Conservation (phyloP, 2,797 vertebrate species). For the Pelobates cultripes region DNA sequence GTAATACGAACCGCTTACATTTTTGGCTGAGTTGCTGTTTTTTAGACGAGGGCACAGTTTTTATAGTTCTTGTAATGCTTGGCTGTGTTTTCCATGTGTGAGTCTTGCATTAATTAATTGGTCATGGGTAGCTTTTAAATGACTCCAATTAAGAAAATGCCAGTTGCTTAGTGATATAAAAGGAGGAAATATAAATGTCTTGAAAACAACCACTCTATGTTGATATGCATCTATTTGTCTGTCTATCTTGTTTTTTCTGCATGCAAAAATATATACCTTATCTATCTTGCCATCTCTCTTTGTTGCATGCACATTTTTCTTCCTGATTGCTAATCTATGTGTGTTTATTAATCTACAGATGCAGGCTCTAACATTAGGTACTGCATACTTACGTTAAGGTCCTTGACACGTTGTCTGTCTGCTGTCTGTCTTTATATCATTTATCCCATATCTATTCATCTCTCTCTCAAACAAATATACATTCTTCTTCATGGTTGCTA, state of each 20-base stretch:
- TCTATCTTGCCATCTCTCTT: neutral
- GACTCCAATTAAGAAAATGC: conserved; percentile 20
- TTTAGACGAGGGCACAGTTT: conserved; percentile 10
- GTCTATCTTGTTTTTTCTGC: neutral
- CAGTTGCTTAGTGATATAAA: conserved; percentile 18
- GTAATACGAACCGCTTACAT: conserved; percentile 14
- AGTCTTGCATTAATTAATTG: conserved; percentile 9
- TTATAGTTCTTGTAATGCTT: conserved; percentile 8
- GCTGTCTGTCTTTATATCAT: too few species aligned
- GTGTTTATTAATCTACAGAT: too few species aligned
- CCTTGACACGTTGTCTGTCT: too few species aligned
- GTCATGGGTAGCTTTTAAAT: conserved; percentile 19
- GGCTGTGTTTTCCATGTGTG: conserved; percentile 6
- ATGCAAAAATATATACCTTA: too few species aligned
- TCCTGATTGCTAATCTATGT: too few species aligned
- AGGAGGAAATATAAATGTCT: conserved; percentile 2
- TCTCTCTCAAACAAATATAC: too few species aligned
- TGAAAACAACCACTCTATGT: neutral
- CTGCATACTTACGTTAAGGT: too few species aligned
- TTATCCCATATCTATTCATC: too few species aligned
- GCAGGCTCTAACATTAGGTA: too few species aligned
- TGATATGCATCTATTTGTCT: neutral
- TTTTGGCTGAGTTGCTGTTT: conserved; percentile 14
- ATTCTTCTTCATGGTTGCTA: too few species aligned
- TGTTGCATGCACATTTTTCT: too few species aligned